phyloP scores from a whole-genome alignment of 2,797 vertebrate species.

The Bucorvus abyssinicus region DNA sequence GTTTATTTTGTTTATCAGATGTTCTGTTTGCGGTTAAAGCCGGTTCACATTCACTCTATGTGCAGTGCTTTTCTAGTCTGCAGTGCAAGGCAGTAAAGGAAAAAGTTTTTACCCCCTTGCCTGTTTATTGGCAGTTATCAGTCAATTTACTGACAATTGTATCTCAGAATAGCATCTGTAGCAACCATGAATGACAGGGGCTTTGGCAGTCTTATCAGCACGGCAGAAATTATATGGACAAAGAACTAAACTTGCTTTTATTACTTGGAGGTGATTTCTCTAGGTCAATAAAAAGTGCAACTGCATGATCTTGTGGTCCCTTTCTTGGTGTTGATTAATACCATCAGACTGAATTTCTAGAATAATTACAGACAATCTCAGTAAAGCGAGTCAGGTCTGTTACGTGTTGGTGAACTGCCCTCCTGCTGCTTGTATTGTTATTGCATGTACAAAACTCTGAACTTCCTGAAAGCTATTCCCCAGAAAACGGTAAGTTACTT shows the following conservation, averaged over 20 bases:
- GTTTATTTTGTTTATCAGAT: neutral
- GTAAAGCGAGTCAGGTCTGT: neutral
- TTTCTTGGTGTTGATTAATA: neutral
- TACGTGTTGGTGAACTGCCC: neutral
- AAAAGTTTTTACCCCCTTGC: neutral
- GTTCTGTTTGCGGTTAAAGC: neutral
- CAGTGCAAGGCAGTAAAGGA: neutral
- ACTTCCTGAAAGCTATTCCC: neutral
- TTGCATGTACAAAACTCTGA: neutral
- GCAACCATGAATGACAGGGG: neutral
- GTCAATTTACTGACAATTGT: neutral
- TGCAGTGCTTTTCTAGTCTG: neutral
- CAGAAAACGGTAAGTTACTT: neutral
- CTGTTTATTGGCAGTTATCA: neutral
- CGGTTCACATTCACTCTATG: neutral
- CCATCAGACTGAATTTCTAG: neutral
- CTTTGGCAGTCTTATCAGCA: constrained; percentile 17
- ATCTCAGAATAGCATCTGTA: neutral
- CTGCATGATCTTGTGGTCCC: neutral
- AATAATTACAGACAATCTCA: neutral
- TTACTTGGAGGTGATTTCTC: constrained; percentile 10
- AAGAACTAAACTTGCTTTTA: constrained; percentile 4
- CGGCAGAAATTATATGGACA: constrained; percentile 4
- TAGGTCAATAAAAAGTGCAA: neutral
- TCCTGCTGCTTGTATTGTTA: neutral